phyloP scores from a whole-genome alignment of 2,797 vertebrate genomes.

The Acanthurus tractus region DNA sequence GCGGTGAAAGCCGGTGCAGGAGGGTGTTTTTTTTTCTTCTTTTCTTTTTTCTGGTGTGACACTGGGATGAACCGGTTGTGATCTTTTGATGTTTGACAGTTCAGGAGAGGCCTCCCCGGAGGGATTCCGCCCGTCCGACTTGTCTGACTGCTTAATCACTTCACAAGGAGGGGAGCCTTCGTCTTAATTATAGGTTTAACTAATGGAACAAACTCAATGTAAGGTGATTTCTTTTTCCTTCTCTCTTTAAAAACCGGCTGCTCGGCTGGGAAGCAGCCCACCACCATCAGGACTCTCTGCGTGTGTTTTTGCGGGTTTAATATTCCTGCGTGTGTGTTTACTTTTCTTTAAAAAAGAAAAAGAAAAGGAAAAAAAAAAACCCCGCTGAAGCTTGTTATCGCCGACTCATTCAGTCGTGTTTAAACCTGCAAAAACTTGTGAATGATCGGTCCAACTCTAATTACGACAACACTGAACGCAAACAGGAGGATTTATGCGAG shows the following conservation, averaged over 20 bases:
- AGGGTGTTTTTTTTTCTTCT: no score
- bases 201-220: constrained; percentile 44
- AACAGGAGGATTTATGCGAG: not conserved
- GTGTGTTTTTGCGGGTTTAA: constrained; percentile 1
- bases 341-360: not conserved
- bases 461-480: constrained; percentile 7
- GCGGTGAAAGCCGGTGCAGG: no score
- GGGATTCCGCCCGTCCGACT: constrained; percentile 87
- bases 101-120: constrained; percentile 83
- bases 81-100: constrained; percentile 87
- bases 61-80: constrained; percentile 87
- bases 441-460: constrained; percentile 12
- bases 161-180: constrained; percentile 76
- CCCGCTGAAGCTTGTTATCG: constrained; percentile 23
- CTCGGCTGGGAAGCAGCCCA: constrained; percentile 10
- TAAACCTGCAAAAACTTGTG: constrained; percentile 57
- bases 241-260: no score
- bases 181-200: constrained; percentile 72
- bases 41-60: constrained; percentile 70
- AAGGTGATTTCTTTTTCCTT: constrained; percentile 5
- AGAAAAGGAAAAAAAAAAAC: constrained; percentile 11
- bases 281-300: no score
- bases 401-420: constrained; percentile 40
- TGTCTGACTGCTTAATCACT: constrained; percentile 89
- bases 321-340: constrained; percentile 22